Evolutionary conservation across 2,113 vertebrate species (phyloP).

Genomic region (Crotalus horridus): DNA sequence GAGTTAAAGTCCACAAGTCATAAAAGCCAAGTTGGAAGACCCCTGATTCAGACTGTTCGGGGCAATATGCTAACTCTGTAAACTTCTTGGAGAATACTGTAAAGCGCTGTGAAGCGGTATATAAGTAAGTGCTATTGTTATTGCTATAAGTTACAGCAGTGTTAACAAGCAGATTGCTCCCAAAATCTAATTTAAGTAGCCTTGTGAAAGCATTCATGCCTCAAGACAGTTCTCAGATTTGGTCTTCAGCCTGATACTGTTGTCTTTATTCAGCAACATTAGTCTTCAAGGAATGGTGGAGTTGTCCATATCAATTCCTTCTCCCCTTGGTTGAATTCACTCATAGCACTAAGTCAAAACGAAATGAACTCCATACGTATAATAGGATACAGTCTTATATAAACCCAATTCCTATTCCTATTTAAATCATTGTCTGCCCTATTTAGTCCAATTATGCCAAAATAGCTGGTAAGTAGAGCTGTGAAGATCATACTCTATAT

Average conservation of each 20-base stretch:
- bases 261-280: background rate
- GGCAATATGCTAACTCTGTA: background rate
- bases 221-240: background rate
- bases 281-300: background rate
- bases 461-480: background rate
- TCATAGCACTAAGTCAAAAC: background rate
- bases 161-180: background rate
- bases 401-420: background rate
- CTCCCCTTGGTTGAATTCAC: background rate
- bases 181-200: background rate
- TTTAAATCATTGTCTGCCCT: background rate
- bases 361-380: background rate
- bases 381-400: background rate
- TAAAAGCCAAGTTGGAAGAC: too few relatives aligned
- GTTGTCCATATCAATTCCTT: background rate
- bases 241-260: background rate
- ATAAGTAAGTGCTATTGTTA: background rate
- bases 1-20: too few relatives aligned
- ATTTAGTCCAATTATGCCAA: background rate
- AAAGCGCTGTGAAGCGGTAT: background rate
- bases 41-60: background rate
- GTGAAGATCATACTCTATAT: background rate
- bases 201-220: background rate
- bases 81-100: background rate
- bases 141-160: background rate